Evolutionary conservation across 2,797 vertebrate genomes (phyloP).

Genomic region (Phalanger gymnotis): DNA sequence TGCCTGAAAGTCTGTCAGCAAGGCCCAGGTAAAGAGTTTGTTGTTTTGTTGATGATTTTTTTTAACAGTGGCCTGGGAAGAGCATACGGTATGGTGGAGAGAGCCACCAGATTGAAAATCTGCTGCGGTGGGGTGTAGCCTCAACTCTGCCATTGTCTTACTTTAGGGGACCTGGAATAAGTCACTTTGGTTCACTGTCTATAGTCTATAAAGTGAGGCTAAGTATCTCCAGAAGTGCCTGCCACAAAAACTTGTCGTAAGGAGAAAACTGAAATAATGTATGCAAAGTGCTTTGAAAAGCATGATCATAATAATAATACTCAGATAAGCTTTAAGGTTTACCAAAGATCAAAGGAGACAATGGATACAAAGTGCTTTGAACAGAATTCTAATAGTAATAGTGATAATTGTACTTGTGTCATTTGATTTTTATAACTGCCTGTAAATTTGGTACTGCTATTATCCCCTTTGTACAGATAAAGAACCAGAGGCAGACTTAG

Average conservation of each 20-base stretch:
- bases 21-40: background rate
- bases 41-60: background rate
- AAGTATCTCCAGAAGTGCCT: background rate
- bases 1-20: background rate
- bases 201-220: background rate
- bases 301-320: background rate
- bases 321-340: background rate
- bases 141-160: background rate
- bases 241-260: background rate
- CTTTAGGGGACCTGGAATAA: background rate
- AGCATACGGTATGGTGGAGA: background rate
- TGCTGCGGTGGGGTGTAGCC: background rate
- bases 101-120: background rate
- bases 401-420: background rate
- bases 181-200: background rate
- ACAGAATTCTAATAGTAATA: no score
- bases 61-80: background rate
- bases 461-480: background rate
- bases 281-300: background rate
- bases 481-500: no score
- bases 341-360: background rate
- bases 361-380: background rate
- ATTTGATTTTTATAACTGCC: background rate
- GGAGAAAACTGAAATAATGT: background rate
- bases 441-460: background rate